These are phyloP conservation scores for Spialia ferax DNA, from an alignment of 2,888 invertebrate genomes.

Conservation along the genomic window DNA sequence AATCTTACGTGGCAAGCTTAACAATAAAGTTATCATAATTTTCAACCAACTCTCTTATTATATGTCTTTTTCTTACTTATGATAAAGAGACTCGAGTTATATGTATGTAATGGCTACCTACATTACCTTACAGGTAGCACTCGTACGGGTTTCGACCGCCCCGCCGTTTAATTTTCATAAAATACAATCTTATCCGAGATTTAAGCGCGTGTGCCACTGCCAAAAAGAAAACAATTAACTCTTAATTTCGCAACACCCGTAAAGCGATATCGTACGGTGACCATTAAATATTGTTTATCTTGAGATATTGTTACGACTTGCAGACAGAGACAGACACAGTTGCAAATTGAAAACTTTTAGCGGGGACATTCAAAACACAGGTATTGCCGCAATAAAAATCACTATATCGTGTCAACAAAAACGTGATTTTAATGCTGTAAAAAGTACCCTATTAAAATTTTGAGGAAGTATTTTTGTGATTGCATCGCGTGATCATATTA, in stretches of 20 bases:
- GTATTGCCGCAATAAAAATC: constrained; percentile 51
- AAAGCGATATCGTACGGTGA: constrained; percentile 62
- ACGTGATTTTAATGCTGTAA: constrained; percentile 10
- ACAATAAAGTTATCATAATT: background rate
- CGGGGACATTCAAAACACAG: constrained; percentile 22
- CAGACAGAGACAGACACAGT: constrained; percentile 19
- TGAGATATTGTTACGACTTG: constrained; percentile 56
- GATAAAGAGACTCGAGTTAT: background rate
- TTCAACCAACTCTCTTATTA: background rate
- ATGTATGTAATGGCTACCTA: background rate
- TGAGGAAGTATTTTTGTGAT: background rate
- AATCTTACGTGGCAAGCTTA: too few relatives aligned
- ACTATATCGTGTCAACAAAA: constrained; percentile 28
- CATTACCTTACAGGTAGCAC: constrained; percentile 42
- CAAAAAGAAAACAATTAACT: constrained; percentile 65
- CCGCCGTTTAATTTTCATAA: constrained; percentile 58
- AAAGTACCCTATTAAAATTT: background rate
- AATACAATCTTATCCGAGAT: constrained; percentile 58
- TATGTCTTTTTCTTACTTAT: background rate
- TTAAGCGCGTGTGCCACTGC: constrained; percentile 56
- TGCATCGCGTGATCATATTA: background rate
- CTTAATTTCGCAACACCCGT: constrained; percentile 69
- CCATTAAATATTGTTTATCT: constrained; percentile 61
- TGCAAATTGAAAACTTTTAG: constrained; percentile 30
- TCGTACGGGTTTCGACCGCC: constrained; percentile 42